Evolutionary conservation across 1,140 invertebrate genomes (phyloP).

Genomic region (Choristoneura fumiferana): DNA sequence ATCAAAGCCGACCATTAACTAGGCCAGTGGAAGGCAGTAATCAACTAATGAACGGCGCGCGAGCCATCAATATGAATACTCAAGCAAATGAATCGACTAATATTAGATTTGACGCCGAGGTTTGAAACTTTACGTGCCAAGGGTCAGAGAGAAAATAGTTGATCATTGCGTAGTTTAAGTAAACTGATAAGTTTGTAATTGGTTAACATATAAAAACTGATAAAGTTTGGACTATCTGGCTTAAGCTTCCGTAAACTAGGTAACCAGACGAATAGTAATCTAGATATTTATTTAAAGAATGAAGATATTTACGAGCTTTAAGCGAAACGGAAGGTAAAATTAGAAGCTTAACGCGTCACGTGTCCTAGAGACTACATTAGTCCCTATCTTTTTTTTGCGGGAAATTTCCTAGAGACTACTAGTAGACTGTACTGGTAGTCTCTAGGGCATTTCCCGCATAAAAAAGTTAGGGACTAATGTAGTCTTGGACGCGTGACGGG

Average conservation of each 20-base stretch:
- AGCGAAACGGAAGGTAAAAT: too few relatives aligned
- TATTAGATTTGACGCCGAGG: neutral
- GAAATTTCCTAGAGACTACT: too few relatives aligned
- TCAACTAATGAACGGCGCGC: conserved; percentile 8
- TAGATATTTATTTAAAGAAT: neutral
- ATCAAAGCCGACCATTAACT: neutral
- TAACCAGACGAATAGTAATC: neutral
- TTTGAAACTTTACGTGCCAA: too few relatives aligned
- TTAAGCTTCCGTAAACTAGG: neutral
- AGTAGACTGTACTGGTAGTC: too few relatives aligned
- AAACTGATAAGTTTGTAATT: neutral
- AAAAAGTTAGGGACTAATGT: too few relatives aligned
- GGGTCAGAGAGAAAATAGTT: neutral
- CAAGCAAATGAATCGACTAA: neutral
- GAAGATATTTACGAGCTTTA: too few relatives aligned
- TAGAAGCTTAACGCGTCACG: too few relatives aligned
- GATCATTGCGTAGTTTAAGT: neutral
- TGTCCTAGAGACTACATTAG: too few relatives aligned
- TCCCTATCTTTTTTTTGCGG: too few relatives aligned
- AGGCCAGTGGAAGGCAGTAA: conserved; percentile 3
- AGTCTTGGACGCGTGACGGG: too few relatives aligned
- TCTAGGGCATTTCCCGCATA: too few relatives aligned
- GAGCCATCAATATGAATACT: conserved; percentile 8
- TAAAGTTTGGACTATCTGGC: neutral
- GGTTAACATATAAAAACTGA: neutral